These are phyloP conservation scores for Columba livia DNA, from an alignment of 2,113 vertebrate genomes.

Conservation along the genomic window DNA sequence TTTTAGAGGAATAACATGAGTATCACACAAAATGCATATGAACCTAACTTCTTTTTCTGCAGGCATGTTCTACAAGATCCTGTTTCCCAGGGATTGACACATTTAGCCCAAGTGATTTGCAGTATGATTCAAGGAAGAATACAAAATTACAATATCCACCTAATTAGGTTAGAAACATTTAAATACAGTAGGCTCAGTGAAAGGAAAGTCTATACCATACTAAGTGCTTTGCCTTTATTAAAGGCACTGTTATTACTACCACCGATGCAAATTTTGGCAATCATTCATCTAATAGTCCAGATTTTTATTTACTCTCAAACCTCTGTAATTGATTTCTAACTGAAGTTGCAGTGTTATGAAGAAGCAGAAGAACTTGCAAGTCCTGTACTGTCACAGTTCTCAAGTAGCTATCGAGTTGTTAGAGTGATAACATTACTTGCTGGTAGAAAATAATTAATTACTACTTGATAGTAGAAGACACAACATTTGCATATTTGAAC, in stretches of 20 bases:
- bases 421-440: background rate
- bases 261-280: background rate
- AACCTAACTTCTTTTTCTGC: background rate
- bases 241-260: background rate
- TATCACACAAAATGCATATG: background rate
- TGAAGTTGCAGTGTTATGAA: accelerated
- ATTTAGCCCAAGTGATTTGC: background rate
- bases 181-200: background rate
- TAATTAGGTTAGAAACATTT: background rate
- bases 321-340: background rate
- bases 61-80: background rate
- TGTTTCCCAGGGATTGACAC: background rate
- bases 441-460: background rate
- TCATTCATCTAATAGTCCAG: background rate
- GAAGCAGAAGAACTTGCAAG: background rate
- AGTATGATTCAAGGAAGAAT: background rate
- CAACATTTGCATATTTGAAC: accelerated
- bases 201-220: background rate
- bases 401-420: background rate
- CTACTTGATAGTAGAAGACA: background rate
- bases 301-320: background rate
- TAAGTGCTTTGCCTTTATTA: background rate
- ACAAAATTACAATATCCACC: background rate
- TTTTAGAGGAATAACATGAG: background rate
- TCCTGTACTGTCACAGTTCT: background rate